Base-by-base conservation (phyloP, 2,888 invertebrate species). In the Synanthedon tipuliformis region DNA sequence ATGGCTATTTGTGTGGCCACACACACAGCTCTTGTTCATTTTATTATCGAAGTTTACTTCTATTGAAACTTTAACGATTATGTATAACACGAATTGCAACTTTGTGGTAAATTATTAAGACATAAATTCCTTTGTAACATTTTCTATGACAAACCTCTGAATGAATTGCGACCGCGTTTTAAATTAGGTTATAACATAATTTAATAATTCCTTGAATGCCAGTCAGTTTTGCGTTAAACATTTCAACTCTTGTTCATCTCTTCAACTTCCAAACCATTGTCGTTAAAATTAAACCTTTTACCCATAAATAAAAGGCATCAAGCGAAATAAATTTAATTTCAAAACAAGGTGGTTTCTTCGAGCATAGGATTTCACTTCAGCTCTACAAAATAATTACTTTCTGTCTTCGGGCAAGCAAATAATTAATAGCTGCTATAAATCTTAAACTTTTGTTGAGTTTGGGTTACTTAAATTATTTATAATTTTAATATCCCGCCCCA, bases 391-490 rank as follows among this genome's bases (percentile, higher is more conserved):
- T 78, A 78, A 78, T 78, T 78, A 75, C 68, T 66, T 65, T 66
- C 70, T 73, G 74, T 77, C 75, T 71, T 71, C 72, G 67, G 66
- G 68, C 69, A 68, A 66, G 71, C 68, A 74, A 73, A 76, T 78
- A 75, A 79, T 79, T 76, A 78, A 78, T 76, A 70, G 71, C 69
- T 57, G 57, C 65, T 70, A 79, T 79, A 78, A 79, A 79, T 79
- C 73, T 72, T 65, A 69, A 77, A 78, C 69, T 75, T 79, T 74
- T 73, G 73, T 71, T 68, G 69, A 69, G 66, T 74, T 70, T 61
- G 66, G 66, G 71, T 74, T 68, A 68, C 71, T 70, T 63, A 61
- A 65, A 65, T 68, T 73, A 73, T 75, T 72, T 71, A 69, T 69
- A 71, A 72, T 69, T 71, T 69, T 72, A 69, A 69, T 70, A 66